These are phyloP conservation scores for Tetrapedia diversipes DNA, from an alignment of 2,888 invertebrate genomes.

Conservation along the genomic window DNA sequence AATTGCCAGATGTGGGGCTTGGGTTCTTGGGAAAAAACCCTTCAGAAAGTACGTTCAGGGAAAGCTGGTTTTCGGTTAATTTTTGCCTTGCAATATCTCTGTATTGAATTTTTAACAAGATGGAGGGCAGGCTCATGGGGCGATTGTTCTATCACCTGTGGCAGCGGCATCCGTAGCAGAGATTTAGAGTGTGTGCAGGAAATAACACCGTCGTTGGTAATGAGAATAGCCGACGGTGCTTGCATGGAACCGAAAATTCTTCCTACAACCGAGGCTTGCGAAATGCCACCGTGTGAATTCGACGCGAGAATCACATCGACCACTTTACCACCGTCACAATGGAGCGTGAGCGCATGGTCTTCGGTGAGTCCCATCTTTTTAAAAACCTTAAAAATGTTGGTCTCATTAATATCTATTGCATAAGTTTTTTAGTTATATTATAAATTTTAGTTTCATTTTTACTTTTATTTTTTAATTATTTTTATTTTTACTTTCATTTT, in stretches of 20 bases:
- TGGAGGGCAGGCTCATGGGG: constrained; percentile 93
- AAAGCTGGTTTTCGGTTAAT: no score
- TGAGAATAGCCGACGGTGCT: constrained; percentile 86
- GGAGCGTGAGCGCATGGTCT: constrained; percentile 85
- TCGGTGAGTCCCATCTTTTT: constrained; percentile 80
- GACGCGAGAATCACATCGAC: constrained; percentile 37
- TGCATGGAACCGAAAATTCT: constrained; percentile 85
- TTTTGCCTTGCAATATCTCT: no score
- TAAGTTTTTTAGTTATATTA: no score
- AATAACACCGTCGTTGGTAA: constrained; percentile 83
- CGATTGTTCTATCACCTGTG: constrained; percentile 90
- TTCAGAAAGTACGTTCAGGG: no score
- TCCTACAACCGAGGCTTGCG: constrained; percentile 82
- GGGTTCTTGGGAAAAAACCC: no score
- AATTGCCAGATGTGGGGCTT: no score
- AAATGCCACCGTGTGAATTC: constrained; percentile 78
- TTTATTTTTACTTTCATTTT: no score
- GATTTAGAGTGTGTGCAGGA: constrained; percentile 89
- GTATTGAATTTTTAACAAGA: no score
- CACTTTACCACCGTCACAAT: constrained; percentile 75
- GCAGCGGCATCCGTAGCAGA: constrained; percentile 89
- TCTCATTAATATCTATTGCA: no score
- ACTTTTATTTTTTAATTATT: no score
- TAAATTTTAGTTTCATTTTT: no score
- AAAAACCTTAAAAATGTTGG: background rate